Conservation (phyloP, 2,113 vertebrate genomes). For the Chinchilla lanigera region DNA sequence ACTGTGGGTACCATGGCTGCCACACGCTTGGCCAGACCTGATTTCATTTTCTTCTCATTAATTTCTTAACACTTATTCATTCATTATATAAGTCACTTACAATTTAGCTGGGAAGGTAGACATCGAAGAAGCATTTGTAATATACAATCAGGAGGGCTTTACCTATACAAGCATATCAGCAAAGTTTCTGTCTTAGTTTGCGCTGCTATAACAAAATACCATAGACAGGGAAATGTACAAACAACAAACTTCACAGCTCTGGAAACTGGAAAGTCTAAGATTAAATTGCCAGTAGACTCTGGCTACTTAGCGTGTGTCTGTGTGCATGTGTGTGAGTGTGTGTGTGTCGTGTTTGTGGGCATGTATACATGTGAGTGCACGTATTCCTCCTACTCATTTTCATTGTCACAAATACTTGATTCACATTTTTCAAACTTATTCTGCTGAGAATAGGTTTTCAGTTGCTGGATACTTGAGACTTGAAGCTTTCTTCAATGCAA, state of each 20-base stretch:
- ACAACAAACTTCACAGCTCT: not conserved
- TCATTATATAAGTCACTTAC: constrained; percentile 14
- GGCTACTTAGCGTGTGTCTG: not conserved
- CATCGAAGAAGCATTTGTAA: not conserved
- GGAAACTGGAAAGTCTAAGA: not conserved
- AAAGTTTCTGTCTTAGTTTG: not conserved
- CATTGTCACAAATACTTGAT: not conserved
- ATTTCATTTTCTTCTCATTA: constrained; percentile 1
- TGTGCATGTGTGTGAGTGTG: not conserved
- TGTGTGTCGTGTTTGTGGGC: not conserved
- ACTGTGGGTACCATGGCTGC: too few species aligned
- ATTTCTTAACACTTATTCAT: constrained; percentile 44
- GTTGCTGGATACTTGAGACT: not conserved
- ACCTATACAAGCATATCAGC: not conserved
- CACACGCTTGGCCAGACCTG: too few species aligned
- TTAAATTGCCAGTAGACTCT: not conserved
- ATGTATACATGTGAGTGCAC: accelerated
- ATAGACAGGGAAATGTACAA: not conserved
- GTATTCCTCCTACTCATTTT: not conserved
- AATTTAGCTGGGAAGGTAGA: not conserved
- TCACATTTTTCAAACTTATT: not conserved
- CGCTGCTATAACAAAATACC: not conserved
- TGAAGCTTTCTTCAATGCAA: not conserved
- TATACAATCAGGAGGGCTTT: not conserved
- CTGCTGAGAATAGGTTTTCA: not conserved